These are phyloP conservation scores for Pristionchus mayeri DNA, from an alignment of 2,888 invertebrate genomes.

Conservation along the genomic window DNA sequence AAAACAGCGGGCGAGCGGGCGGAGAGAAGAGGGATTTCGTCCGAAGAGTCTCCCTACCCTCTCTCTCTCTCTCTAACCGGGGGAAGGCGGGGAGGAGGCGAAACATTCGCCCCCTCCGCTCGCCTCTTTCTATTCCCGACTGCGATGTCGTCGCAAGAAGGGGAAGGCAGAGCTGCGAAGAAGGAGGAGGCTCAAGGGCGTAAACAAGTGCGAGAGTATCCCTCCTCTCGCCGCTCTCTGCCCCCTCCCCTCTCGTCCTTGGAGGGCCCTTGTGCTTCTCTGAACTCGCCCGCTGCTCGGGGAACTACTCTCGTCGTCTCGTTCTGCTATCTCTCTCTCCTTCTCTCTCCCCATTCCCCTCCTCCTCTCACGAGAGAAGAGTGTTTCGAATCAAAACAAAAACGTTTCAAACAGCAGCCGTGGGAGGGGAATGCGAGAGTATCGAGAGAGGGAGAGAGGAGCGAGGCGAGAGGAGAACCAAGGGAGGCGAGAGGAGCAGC, in stretches of 20 bases:
- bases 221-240: background rate
- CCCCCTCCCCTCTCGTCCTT: background rate
- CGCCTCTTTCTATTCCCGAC: slow-evolving; percentile 4
- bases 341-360: background rate
- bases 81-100: background rate
- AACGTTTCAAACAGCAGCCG: slow-evolving; percentile 19
- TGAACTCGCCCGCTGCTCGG: slow-evolving; percentile 2
- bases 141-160: background rate
- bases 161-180: too few relatives aligned
- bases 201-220: slow-evolving; percentile 22
- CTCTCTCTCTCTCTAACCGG: background rate
- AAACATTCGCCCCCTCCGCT: slow-evolving; percentile 15
- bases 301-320: background rate
- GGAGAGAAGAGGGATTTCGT: too few relatives aligned
- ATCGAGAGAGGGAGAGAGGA: background rate
- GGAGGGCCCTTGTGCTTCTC: background rate
- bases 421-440: too few relatives aligned
- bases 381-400: slow-evolving; percentile 36
- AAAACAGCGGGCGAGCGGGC: too few relatives aligned
- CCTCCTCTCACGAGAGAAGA: slow-evolving; percentile 21
- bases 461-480: background rate
- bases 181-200: slow-evolving; percentile 6
- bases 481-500: background rate
- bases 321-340: background rate
- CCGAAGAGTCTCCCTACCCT: too few relatives aligned